Evolutionary conservation across 1,140 invertebrate species (phyloP).

Genomic region (Neodiprion fabricii): DNA sequence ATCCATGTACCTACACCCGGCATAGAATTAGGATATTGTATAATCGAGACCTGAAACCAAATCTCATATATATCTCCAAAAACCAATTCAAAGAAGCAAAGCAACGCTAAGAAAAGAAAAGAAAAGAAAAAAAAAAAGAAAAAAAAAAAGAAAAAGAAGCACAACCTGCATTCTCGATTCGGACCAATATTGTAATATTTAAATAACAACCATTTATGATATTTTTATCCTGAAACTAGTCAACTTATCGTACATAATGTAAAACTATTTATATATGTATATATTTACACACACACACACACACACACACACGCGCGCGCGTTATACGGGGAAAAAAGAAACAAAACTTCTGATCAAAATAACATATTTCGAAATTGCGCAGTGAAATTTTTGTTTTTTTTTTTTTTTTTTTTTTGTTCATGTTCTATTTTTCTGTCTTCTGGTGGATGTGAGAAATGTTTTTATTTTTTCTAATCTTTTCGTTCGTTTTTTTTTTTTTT

Average conservation of each 20-base stretch:
- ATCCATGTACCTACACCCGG: conserved; percentile 15
- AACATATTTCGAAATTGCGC: no score
- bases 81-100: not conserved
- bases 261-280: conserved; percentile 12
- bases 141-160: not conserved
- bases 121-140: conserved; percentile 9
- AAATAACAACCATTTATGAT: conserved; percentile 22
- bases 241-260: not conserved
- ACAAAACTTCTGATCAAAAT: no score
- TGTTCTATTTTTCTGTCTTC: no score
- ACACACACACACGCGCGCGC: not conserved
- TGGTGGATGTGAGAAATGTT: no score
- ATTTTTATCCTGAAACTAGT: conserved; percentile 9
- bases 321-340: no score
- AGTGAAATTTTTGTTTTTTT: no score
- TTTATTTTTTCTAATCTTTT: no score
- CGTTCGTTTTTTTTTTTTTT: not conserved
- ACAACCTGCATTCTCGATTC: not conserved
- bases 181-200: conserved; percentile 13
- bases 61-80: not conserved
- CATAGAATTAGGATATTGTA: conserved; percentile 15
- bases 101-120: not conserved
- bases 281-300: conserved; percentile 12
- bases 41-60: not conserved
- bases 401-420: no score